Conservation (phyloP, 2,888 invertebrate species). For the Tachina lurida region DNA sequence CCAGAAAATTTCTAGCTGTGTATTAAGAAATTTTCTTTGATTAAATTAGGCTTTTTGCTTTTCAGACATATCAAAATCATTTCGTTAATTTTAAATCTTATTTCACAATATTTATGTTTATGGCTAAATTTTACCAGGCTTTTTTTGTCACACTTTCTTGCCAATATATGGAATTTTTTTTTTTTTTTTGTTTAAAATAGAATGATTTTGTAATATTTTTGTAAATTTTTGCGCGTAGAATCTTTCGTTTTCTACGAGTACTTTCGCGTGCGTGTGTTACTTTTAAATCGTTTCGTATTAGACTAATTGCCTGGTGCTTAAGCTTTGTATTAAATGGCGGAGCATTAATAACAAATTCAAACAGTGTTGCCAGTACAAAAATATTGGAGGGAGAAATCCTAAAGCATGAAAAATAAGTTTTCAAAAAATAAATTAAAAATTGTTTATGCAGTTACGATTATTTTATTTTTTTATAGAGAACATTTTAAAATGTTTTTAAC, state of each 20-base stretch:
- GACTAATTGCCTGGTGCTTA: slow-evolving; percentile 49
- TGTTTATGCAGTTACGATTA: not conserved
- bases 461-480: too few relatives aligned
- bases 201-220: not conserved
- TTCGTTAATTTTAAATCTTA: not conserved
- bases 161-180: not conserved
- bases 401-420: not conserved
- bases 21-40: slow-evolving; percentile 41
- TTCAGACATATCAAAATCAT: not conserved
- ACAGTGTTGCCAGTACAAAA: slow-evolving; percentile 20
- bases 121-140: not conserved
- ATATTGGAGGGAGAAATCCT: not conserved
- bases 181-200: slow-evolving; percentile 13
- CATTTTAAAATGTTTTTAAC: too few relatives aligned
- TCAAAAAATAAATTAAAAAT: not conserved
- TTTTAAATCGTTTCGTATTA: slow-evolving; percentile 51
- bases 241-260: slow-evolving; percentile 16
- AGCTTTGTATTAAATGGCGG: slow-evolving; percentile 40
- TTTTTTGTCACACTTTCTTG: not conserved
- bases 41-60: not conserved
- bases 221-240: not conserved
- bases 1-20: slow-evolving; percentile 48
- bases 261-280: slow-evolving; percentile 48
- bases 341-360: slow-evolving; percentile 9
- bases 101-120: not conserved